phyloP scores from a whole-genome alignment of 1,140 invertebrate species.

The Formica exsecta region DNA sequence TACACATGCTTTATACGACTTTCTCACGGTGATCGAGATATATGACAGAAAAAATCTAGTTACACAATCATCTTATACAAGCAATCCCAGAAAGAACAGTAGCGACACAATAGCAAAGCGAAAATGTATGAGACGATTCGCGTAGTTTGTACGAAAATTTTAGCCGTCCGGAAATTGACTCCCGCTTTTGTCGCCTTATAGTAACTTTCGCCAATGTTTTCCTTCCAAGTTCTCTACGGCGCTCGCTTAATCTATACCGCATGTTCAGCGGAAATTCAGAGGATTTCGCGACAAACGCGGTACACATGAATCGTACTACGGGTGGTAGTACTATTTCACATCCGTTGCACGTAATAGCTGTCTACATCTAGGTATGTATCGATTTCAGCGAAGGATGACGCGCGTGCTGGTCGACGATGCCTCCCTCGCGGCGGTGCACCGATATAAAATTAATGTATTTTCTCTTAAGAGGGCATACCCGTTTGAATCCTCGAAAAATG shows the following conservation, averaged over 20 bases:
- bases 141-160: not conserved
- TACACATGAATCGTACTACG: not conserved
- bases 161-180: constrained; percentile 2
- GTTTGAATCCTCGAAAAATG: too few relatives aligned
- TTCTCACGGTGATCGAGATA: not conserved
- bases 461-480: constrained; percentile 9
- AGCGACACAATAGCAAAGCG: not conserved
- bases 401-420: constrained; percentile 50
- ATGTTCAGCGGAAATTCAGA: constrained; percentile 9
- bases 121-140: not conserved
- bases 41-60: not conserved
- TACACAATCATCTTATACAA: too few relatives aligned
- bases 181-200: not conserved
- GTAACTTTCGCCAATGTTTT: too few relatives aligned
- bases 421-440: not conserved
- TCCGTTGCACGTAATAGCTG: constrained; percentile 9
- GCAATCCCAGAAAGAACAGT: not conserved
- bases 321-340: constrained; percentile 4
- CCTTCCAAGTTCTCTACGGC: not conserved
- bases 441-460: constrained; percentile 61
- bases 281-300: constrained; percentile 14
- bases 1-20: not conserved
- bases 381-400: constrained; percentile 1
- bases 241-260: not conserved
- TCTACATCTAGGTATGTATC: constrained; percentile 31